Base-by-base conservation (phyloP, 2,113 vertebrate species). In the Chunga burmeisteri region DNA sequence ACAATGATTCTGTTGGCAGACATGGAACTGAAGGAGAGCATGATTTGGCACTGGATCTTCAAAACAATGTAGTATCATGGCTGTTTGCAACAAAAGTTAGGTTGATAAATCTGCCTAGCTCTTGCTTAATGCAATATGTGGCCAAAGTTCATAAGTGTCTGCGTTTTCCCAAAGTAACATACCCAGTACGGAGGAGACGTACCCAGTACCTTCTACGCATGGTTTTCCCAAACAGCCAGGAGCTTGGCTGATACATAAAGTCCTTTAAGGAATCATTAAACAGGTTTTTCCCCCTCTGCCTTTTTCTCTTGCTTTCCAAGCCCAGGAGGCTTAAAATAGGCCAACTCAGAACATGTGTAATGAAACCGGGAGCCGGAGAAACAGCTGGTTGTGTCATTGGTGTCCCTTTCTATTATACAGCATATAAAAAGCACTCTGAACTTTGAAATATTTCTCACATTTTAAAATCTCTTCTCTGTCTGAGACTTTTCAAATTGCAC, bases 151-250 rank as follows among this genome's bases (percentile, higher is more conserved):
- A 2, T 61, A 59, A 47, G 7, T 52, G 25, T 14, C 38, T 26
- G 2, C 9, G 6, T 75, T 74, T 75, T 81, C 42, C 17, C 40
- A 30, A 59, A 71, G 26, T 32, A 2, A 47, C 0, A 0, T 19
- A 47, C 1, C 20, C 32, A 13, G 4, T 38, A 72, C 13, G 13
- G 7, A 17, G 10, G 5, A 63, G 3, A 47, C 0, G 0, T 19
- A 47, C 1, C 20, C n/a, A 13, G 4, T 38, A 72, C 13, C 8
- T 81, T 56, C 23, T 47, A 27, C 1, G 2, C 13, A 18, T 10
- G 6, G 52, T 80, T 75, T 81, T 96, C 71, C 30, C 8, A 52
- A 67, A 16, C 18, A 42, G 20, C 7, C 16, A 20, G 25, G 52
- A 70, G 8, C 20, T 55, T 82, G 58, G 11, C 15, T 82, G 32